Base-by-base conservation (phyloP, 2,888 invertebrate species). In the Lottia gigantea region DNA sequence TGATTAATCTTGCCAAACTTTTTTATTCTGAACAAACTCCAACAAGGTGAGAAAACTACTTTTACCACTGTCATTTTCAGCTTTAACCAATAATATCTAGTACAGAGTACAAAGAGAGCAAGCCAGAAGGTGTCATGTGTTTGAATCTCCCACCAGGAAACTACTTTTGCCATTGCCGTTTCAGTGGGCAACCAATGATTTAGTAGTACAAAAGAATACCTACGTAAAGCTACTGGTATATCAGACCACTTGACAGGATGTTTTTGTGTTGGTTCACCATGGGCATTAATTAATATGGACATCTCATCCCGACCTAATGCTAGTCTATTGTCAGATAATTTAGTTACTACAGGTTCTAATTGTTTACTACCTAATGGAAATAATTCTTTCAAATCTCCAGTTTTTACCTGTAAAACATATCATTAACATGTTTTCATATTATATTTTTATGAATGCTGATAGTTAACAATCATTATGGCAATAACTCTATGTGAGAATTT, bases 241-340 rank as follows among this genome's bases (percentile, higher is more conserved):
- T 95, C 94, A 4, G 92, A 91, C 95, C 95, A 95, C 84, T 93
- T 93, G 23, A 86, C 80, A n/a, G 93, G 92, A 87, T 93, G 92
- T 86, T 92, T 93, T 86, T 91, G 92, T 71, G 92, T 92, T 66
- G 93, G 91, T 79, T 91, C 90, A 26, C 93, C 93, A 62, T 91
- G 91, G 26, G 93, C 92, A 87, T 96, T 94, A 70, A 97, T 93
- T 4, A 96, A 91, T 73, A 97, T 94, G 0, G 96, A 94, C 82
- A 94, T 94, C 64, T 93, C 93, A 87, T 98, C 97, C 81, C 95
- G 92, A 0, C 95, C 94, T 46, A 98, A 91, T 8, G 95, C 93
- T 85, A 96, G 82, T 25, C 86, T 82, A 65, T 87, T 82, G 70
- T 87, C 85, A 15, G 81, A 74, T n/a, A 90, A 77, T 25, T 82